Evolutionary conservation across 2,797 vertebrate species (phyloP).

Genomic region (Rhodeus uyekii): DNA sequence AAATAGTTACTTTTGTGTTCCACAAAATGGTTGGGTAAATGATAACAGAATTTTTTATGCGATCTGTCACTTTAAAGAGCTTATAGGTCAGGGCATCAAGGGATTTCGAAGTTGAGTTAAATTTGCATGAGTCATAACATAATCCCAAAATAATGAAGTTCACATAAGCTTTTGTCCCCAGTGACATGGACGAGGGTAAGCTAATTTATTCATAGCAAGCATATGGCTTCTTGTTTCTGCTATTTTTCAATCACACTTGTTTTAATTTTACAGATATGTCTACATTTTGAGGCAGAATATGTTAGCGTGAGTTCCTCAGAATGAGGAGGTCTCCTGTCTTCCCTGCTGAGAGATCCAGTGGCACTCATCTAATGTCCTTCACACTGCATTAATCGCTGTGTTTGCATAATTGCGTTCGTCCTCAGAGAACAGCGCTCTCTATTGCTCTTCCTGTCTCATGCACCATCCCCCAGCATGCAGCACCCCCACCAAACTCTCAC

Average conservation of each 20-base stretch:
- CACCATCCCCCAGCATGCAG: not conserved
- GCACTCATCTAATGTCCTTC: constrained; percentile 26
- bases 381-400: constrained; percentile 21
- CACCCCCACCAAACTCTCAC: constrained; percentile 6
- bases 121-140: constrained; percentile 26
- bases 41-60: not conserved
- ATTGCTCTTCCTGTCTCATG: constrained; percentile 13
- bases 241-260: not conserved
- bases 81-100: not conserved
- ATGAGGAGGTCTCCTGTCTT: not conserved
- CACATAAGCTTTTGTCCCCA: constrained; percentile 15
- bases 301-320: not conserved
- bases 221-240: not conserved
- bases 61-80: not conserved
- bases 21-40: not conserved
- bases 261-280: not conserved
- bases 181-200: not conserved
- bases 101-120: not conserved
- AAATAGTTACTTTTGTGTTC: not conserved
- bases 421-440: constrained; percentile 10
- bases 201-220: constrained; percentile 17
- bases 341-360: not conserved
- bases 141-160: constrained; percentile 44
- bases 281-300: not conserved
- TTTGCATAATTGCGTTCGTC: not conserved